Percentiles rank a stretch among this genome's conserved stretches.
These are phyloP conservation scores for Mus spicilegus DNA, from an alignment of 2,113 vertebrate species.

Conservation along the genomic window DNA sequence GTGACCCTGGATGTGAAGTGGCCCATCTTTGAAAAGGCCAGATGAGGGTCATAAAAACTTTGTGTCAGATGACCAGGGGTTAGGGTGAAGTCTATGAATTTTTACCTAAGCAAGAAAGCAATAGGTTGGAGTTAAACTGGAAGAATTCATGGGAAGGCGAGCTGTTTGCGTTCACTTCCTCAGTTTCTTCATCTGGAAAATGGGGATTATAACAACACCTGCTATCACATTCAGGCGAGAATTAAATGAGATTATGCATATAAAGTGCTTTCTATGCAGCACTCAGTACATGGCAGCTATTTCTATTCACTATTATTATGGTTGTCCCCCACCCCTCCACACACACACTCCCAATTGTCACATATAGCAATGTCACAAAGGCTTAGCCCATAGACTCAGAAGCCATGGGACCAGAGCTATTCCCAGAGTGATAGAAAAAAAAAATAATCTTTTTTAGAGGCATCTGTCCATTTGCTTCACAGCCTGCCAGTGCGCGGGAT, in stretches of 20 bases:
- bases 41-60: not conserved
- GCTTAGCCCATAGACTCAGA: constrained; percentile 30
- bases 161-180: not conserved
- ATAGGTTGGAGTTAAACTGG: not conserved
- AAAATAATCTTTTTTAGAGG: constrained; percentile 73
- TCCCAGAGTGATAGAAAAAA: constrained; percentile 53
- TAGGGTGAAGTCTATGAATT: not conserved
- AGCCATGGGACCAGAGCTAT: constrained; percentile 42
- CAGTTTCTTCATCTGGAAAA: constrained; percentile 44
- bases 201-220: not conserved
- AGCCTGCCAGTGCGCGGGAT: constrained; percentile 60
- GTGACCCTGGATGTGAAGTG: not conserved
- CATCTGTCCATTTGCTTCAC: constrained; percentile 70
- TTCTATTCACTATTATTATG: not conserved
- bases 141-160: not conserved
- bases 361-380: constrained; percentile 23
- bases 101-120: not conserved
- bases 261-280: not conserved
- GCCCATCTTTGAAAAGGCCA: not conserved
- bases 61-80: not conserved
- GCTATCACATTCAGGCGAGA: not conserved
- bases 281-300: not conserved
- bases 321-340: not conserved
- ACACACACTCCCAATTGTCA: not conserved
- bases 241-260: not conserved